Base-by-base conservation (phyloP, 1,140 invertebrate species). In the Fopius arisanus region DNA sequence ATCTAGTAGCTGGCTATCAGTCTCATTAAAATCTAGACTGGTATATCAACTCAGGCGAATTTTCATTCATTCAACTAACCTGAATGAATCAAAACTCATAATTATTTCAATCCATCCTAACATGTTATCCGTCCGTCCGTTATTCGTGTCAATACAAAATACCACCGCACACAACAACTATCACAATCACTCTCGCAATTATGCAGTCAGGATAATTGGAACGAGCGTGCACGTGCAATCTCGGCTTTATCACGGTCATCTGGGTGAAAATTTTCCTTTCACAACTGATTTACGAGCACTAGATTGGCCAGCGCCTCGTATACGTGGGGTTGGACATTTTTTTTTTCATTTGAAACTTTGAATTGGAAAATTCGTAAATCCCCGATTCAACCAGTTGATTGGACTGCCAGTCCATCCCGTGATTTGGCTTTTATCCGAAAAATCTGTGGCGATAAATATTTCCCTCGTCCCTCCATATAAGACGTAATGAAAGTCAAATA, bases 401-500 rank as follows among this genome's bases (percentile, higher is more conserved):
- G 54, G 54, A 7, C 43, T 48, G 43, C 16, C n/a, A 48, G 9
- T 19, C 21, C 59, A n/a, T 29, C 26, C n/a, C 28, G 43, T 48
- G 9, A 48, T 48, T 48, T 48, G 43, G 43, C 3, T 65, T 19
- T 72, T 72, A 72, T 72, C 70, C 51, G 70, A 33, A 51, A 72
- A 72, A 77, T 74, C 75, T 72, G 67, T 31, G 29, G 63, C 65
- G 72, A 77, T 77, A 77, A 77, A 77, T 77, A 73, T 77, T 41
- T 68, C 66, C 16, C n/a, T 48, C n/a, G 67, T 48, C 74, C 75
- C 76, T 77, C 71, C 75, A 76, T 79, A 80, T 83, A 82, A 85
- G 83, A 83, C 79, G 83, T 86, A 86, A 88, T 88, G 85, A 88
- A 88, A 88, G 86, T 88, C 86, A 88, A 87, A 87, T 87, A 86